Evolutionary conservation across 2,797 vertebrate species (phyloP).

Genomic region (Otolemur crassicaudatus): DNA sequence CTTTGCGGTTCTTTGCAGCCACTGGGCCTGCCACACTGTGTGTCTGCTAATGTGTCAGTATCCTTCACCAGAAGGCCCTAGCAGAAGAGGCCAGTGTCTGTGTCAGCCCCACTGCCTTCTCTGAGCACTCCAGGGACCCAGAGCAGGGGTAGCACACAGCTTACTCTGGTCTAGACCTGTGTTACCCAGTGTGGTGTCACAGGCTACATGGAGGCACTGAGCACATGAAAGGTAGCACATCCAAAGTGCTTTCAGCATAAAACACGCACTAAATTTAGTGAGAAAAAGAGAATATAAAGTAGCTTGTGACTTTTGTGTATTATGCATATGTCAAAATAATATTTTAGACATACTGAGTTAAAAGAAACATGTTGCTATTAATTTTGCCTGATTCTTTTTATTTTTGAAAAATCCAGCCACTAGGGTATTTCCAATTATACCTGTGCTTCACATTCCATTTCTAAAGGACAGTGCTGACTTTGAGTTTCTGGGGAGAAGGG

Average conservation of each 20-base stretch:
- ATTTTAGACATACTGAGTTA: not conserved
- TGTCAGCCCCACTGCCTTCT: not conserved
- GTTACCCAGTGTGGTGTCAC: accelerated
- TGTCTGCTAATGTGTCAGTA: accelerated
- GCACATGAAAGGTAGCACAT: accelerated
- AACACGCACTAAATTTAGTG: accelerated
- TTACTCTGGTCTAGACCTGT: not conserved
- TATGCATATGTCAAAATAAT: accelerated
- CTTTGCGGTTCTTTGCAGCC: not conserved
- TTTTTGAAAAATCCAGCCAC: not conserved
- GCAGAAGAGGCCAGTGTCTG: not conserved
- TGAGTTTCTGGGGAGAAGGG: not conserved
- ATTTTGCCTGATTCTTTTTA: not conserved
- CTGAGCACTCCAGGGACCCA: not conserved
- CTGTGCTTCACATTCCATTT: accelerated
- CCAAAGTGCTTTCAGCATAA: accelerated
- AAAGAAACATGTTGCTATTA: not conserved
- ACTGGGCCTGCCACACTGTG: accelerated
- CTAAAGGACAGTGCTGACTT: not conserved
- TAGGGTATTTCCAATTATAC: too few species aligned
- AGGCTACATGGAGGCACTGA: not conserved
- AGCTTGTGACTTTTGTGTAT: not conserved
- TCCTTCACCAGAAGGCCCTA: not conserved
- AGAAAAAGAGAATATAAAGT: not conserved
- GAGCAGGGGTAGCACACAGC: not conserved